Base-by-base conservation (phyloP, 1,140 invertebrate genomes). In the Lerema accius region DNA sequence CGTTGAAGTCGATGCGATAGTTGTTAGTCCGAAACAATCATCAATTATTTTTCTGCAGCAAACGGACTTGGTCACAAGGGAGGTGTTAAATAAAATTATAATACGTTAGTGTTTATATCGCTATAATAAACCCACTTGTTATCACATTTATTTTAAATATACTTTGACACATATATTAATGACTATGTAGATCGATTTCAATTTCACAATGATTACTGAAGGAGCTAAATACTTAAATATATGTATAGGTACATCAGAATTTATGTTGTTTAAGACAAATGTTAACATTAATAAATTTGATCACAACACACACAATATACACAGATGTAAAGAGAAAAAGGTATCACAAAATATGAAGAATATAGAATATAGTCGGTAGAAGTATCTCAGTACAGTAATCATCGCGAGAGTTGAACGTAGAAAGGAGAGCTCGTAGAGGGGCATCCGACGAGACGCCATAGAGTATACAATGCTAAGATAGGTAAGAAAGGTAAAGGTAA, bases 141-240 rank as follows among this genome's bases (percentile, higher is more conserved):
- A 90, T 90, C 87, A 90, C 87, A 90, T 90, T 90, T 88, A 90
- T 90, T 87, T 73, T 82, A 86, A 84, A 87, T 90, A 90, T 87
- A 86, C 72, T 87, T 87, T 88, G 84, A 90, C 87, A 90, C 87
- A 87, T 78, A 90, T 82, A 84, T 82, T 76, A 88, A 88, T 80
- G 73, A 82, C 82, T 86, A 88, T 67, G 76, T 82, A 82, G 64
- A 65, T 67, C 62, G 68, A 76, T 68, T 77, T 71, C 69, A 73
- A 72, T 78, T 74, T 75, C 76, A 58, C 79, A 77, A 78, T 78
- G 63, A 78, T 73, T 67, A 74, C 67, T 69, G 66, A 60, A 64
- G 32, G 23, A 35, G 48, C 9, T 19, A 10, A 39, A 46, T 14
- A 43, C 7, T 50, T 43, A 48, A 26, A 42, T 23, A 56, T 32